Percentiles rank a stretch among this genome's conserved stretches.
These are phyloP conservation scores for Manacus vitellinus DNA, from an alignment of 2,113 vertebrate species.

Conservation along the genomic window DNA sequence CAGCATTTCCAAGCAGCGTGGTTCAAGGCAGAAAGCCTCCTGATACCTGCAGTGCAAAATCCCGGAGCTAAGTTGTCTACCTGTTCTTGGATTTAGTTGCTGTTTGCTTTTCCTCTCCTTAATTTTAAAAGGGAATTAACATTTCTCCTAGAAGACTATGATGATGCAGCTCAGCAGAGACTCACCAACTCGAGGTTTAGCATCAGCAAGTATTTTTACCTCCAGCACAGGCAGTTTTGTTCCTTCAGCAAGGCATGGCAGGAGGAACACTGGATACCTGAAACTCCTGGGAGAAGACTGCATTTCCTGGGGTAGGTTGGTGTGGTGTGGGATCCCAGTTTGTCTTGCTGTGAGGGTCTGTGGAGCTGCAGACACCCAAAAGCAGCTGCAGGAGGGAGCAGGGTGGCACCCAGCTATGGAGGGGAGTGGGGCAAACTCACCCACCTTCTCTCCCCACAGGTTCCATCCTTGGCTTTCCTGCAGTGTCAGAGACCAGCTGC, in stretches of 20 bases:
- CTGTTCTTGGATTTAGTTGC: background rate
- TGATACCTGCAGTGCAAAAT: background rate
- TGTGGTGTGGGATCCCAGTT: background rate
- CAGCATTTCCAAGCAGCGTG: background rate
- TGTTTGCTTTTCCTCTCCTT: background rate
- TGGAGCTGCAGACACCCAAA: background rate
- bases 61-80: background rate
- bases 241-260: rapidly evolving
- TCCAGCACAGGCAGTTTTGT: background rate
- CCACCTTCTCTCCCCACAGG: background rate
- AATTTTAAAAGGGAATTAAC: conserved; percentile 4
- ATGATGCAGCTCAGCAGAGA: background rate
- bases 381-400: background rate
- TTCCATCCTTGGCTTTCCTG: background rate
- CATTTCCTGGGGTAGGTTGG: background rate
- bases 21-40: background rate
- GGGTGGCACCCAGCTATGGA: background rate
- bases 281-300: background rate
- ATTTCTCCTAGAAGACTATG: background rate
- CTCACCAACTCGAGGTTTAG: background rate
- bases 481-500: rapidly evolving
- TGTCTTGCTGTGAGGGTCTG: background rate
- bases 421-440: background rate
- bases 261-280: background rate
- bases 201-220: background rate